Conservation (phyloP, 1,140 invertebrate genomes). For the Chionoecetes opilio region DNA sequence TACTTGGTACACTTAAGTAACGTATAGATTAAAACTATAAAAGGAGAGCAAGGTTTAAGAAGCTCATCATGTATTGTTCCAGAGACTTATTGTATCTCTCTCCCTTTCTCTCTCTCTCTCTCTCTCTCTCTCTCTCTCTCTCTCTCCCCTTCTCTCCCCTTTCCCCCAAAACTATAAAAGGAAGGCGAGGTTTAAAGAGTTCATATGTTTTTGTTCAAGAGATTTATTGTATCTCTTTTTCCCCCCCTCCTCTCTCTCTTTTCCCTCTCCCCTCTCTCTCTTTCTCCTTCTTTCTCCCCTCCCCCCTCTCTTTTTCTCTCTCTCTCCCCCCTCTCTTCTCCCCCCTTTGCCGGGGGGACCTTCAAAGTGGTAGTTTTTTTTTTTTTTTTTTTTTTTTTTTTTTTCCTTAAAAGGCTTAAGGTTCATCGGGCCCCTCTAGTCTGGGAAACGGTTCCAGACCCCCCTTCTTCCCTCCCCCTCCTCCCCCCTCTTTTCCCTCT, state of each 20-base stretch:
- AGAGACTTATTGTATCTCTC: not conserved
- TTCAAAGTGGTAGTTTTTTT: not conserved
- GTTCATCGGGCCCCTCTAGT: not conserved
- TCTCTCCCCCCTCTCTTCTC: too few species aligned
- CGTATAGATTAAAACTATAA: constrained; percentile 15
- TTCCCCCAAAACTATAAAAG: too few species aligned
- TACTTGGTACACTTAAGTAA: not conserved
- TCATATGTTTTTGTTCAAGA: too few species aligned
- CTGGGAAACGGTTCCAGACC: not conserved
- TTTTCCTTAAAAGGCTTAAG: too few species aligned
- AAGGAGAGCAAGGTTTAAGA: not conserved
- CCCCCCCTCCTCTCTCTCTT: too few species aligned
- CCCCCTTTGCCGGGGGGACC: not conserved
- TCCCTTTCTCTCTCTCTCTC: not conserved
- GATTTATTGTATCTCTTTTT: too few species aligned
- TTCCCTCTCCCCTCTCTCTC: too few species aligned
- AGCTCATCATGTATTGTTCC: not conserved
- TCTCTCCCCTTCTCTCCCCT: too few species aligned
- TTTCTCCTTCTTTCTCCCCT: not conserved
- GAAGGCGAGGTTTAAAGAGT: too few species aligned
- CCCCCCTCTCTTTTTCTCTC: not conserved
- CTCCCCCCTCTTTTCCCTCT: not conserved
- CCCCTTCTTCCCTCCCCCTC: not conserved
- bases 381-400: too few species aligned
- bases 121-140: not conserved